phyloP scores from a whole-genome alignment of 2,888 invertebrate species.

The Eustalomyia histrio region DNA sequence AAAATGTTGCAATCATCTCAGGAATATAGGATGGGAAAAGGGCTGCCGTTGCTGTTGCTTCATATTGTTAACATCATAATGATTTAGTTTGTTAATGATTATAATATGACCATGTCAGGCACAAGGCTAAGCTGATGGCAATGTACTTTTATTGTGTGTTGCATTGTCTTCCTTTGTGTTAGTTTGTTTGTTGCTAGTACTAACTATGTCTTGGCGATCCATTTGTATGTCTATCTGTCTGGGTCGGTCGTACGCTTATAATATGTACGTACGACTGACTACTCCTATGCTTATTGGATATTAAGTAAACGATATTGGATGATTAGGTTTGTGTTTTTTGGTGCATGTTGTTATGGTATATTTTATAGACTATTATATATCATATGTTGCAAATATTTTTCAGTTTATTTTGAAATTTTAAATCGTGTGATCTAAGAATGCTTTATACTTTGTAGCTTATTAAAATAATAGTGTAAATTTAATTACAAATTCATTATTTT shows the following conservation, averaged over 20 bases:
- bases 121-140: slow-evolving; percentile 64
- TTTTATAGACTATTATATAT: slow-evolving; percentile 7
- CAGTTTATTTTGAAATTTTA: not conserved
- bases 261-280: not conserved
- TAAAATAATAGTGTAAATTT: too few relatives aligned
- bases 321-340: slow-evolving; percentile 26
- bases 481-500: too few relatives aligned
- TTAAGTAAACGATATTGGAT: slow-evolving; percentile 41
- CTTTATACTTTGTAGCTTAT: too few relatives aligned
- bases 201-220: slow-evolving; percentile 27
- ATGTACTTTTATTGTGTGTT: slow-evolving; percentile 57
- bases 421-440: too few relatives aligned
- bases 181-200: slow-evolving; percentile 7
- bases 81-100: slow-evolving; percentile 60
- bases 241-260: slow-evolving; percentile 39
- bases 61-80: slow-evolving; percentile 59
- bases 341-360: not conserved
- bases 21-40: slow-evolving; percentile 36
- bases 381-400: not conserved
- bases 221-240: slow-evolving; percentile 32
- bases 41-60: slow-evolving; percentile 47
- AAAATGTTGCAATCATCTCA: slow-evolving; percentile 17
- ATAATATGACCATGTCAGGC: slow-evolving; percentile 61
- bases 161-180: slow-evolving; percentile 7
- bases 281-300: slow-evolving; percentile 8